Evolutionary conservation across 2,888 invertebrate species (phyloP).

Genomic region (Arctia plantaginis): DNA sequence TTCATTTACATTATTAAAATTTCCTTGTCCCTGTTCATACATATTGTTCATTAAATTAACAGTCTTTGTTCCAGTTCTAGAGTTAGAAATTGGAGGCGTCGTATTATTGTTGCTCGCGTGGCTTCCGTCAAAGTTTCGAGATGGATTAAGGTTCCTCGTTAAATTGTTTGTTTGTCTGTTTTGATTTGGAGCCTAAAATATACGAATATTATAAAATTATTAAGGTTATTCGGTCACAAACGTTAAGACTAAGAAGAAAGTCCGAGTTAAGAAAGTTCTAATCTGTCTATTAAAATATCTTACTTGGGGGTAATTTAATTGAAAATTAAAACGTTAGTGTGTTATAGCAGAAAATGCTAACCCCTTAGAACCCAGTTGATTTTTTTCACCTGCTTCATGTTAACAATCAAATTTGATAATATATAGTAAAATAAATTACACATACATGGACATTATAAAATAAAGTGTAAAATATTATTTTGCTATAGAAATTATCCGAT

Average conservation of each 20-base stretch:
- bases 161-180: conserved; percentile 82
- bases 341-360: not conserved
- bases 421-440: not conserved
- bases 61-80: conserved; percentile 75
- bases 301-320: not conserved
- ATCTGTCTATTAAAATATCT: not conserved
- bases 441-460: not conserved
- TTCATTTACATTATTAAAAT: conserved; percentile 78
- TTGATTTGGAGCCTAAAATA: conserved; percentile 75
- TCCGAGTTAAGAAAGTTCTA: not conserved
- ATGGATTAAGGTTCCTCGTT: conserved; percentile 78
- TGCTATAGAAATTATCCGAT: not conserved
- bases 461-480: no score
- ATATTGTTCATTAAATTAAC: conserved; percentile 83
- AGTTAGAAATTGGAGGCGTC: conserved; percentile 68
- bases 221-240: not conserved
- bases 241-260: not conserved
- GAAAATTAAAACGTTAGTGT: not conserved
- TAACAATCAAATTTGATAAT: not conserved
- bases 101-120: conserved; percentile 76
- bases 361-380: not conserved
- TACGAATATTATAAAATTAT: not conserved
- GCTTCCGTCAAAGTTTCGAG: conserved; percentile 76
- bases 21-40: conserved; percentile 80
- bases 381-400: no score